Conservation (phyloP, 1,140 invertebrate genomes). For the Drosophila insularis region DNA sequence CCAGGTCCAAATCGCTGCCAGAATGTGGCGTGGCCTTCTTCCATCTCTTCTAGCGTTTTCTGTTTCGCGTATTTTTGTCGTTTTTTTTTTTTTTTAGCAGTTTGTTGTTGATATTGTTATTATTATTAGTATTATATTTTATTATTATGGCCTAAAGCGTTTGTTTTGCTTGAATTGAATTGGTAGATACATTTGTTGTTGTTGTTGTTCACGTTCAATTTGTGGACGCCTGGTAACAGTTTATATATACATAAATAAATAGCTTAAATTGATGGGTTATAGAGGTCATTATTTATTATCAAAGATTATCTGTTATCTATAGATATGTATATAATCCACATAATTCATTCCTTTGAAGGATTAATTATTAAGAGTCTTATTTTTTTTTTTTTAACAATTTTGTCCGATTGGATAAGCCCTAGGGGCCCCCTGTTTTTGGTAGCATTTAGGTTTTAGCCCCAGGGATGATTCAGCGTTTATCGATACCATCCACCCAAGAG, state of each 20-base stretch:
- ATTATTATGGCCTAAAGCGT: neutral
- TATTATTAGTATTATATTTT: slow-evolving; percentile 17
- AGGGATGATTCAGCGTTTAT: neutral
- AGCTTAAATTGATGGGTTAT: too few relatives aligned
- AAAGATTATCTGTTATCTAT: too few relatives aligned
- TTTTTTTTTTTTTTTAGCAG: slow-evolving; percentile 1
- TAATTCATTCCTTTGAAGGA: too few relatives aligned
- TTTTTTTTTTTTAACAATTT: too few relatives aligned
- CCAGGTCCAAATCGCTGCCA: neutral
- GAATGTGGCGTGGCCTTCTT: slow-evolving; percentile 26
- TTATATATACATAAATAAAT: slow-evolving; percentile 16
- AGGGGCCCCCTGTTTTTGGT: slow-evolving; percentile 9
- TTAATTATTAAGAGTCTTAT: too few relatives aligned
- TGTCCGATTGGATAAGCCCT: too few relatives aligned
- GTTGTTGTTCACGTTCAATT: neutral
- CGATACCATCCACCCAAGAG: neutral
- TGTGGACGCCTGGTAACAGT: slow-evolving; percentile 52
- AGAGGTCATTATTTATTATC: too few relatives aligned
- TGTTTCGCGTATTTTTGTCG: slow-evolving; percentile 12
- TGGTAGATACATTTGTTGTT: slow-evolving; percentile 18
- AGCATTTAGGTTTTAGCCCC: slow-evolving; percentile 11
- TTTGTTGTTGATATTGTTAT: slow-evolving; percentile 40
- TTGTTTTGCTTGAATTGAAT: slow-evolving; percentile 4
- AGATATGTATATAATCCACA: too few relatives aligned
- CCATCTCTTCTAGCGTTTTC: slow-evolving; percentile 62